phyloP scores from a whole-genome alignment of 2,888 invertebrate species.

The Rhyacophila evoluta region DNA sequence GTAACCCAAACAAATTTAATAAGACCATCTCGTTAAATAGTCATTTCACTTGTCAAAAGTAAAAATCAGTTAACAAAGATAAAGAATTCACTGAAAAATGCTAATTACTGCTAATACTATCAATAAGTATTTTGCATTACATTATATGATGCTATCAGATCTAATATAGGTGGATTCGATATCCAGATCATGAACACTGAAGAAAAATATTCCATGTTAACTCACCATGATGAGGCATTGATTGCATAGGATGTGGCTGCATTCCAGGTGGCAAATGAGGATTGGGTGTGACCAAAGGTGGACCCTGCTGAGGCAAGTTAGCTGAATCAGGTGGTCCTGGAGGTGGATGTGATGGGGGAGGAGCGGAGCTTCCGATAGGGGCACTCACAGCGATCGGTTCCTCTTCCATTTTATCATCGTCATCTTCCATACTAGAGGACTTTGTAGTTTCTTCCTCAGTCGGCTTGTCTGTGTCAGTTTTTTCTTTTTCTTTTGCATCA shows the following conservation, averaged over 20 bases:
- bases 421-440: neutral
- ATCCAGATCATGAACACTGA: too few species aligned
- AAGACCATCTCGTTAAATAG: too few species aligned
- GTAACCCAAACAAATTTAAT: too few species aligned
- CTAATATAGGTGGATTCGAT: too few species aligned
- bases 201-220: too few species aligned
- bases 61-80: too few species aligned
- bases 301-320: conserved; percentile 26
- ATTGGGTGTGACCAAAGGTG: conserved; percentile 43
- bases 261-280: conserved; percentile 56
- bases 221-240: conserved; percentile 59
- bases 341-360: conserved; percentile 54
- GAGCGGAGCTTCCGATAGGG: conserved; percentile 47
- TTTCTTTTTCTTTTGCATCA: neutral
- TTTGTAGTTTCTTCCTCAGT: neutral
- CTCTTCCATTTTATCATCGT: conserved; percentile 15
- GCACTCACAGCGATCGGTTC: conserved; percentile 23
- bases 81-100: too few species aligned
- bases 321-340: conserved; percentile 48
- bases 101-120: too few species aligned
- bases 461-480: neutral
- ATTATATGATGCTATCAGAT: too few species aligned
- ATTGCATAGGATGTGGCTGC: conserved; percentile 57
- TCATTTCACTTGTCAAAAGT: too few species aligned
- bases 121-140: too few species aligned